Conservation (phyloP, 2,888 invertebrate species). For the Gandaritis pyraliata region DNA sequence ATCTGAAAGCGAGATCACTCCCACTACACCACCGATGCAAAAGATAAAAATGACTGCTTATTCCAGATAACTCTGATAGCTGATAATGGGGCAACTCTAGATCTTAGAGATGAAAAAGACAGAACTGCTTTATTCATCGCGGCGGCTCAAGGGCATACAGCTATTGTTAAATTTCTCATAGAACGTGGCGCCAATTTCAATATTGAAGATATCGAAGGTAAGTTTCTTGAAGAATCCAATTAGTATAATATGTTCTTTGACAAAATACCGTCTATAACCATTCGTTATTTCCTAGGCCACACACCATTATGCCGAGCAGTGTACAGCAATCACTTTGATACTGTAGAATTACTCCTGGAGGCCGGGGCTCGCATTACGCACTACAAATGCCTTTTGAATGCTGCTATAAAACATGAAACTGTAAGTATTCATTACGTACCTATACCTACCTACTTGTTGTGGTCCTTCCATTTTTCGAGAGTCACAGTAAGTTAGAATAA, state of each 20-base stretch:
- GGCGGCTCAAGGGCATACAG: slow-evolving; percentile 66
- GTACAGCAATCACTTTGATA: slow-evolving; percentile 84
- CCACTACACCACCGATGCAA: too few species aligned
- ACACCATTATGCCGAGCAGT: slow-evolving; percentile 90
- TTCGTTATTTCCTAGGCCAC: slow-evolving; percentile 74
- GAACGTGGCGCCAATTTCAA: slow-evolving; percentile 86
- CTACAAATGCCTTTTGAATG: slow-evolving; percentile 88
- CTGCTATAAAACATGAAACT: slow-evolving; percentile 86
- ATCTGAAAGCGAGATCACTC: too few species aligned
- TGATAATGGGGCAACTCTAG: slow-evolving; percentile 82
- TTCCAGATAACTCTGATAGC: slow-evolving; percentile 81
- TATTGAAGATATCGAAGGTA: slow-evolving; percentile 76
- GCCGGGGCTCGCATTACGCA: slow-evolving; percentile 89
- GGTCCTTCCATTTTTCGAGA: too few species aligned
- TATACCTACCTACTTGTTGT: neutral
- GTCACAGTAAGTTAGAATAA: neutral
- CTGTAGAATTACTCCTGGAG: slow-evolving; percentile 84
- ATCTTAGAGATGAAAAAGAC: slow-evolving; percentile 85
- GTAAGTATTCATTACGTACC: slow-evolving; percentile 41
- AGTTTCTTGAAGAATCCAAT: too few species aligned
- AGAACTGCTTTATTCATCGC: slow-evolving; percentile 81
- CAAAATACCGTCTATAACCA: neutral
- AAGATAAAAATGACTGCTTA: too few species aligned
- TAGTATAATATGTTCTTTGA: too few species aligned
- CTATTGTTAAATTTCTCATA: slow-evolving; percentile 82